Conservation (phyloP, 2,797 vertebrate genomes). For the Fundulus diaphanus region DNA sequence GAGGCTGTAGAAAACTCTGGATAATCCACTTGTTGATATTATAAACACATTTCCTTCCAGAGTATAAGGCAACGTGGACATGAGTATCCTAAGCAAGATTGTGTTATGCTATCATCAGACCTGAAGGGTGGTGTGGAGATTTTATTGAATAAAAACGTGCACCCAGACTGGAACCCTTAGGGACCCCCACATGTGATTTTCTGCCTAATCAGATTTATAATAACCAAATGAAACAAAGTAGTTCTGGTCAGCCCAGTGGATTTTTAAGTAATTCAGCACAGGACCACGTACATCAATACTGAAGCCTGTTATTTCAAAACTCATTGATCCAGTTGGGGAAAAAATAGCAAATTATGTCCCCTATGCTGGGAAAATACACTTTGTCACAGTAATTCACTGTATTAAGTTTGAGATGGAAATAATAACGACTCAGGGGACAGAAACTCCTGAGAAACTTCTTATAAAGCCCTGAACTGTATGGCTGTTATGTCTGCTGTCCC, state of each 20-base stretch:
- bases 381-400: background rate
- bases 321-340: background rate
- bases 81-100: background rate
- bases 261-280: background rate
- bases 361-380: background rate
- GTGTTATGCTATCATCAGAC: background rate
- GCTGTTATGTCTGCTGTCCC: background rate
- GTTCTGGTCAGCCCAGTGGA: background rate
- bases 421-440: background rate
- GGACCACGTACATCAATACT: background rate
- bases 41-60: background rate
- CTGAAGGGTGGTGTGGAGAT: background rate
- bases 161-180: background rate
- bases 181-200: background rate
- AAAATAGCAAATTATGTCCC: too few relatives aligned
- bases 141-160: background rate
- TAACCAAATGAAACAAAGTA: background rate
- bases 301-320: background rate
- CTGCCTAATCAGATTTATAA: background rate
- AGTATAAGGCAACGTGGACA: background rate
- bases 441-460: background rate
- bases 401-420: background rate
- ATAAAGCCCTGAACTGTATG: background rate
- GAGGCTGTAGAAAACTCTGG: background rate
- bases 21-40: background rate